Conservation (phyloP, 2,797 vertebrate species). For the Tachyglossus aculeatus region DNA sequence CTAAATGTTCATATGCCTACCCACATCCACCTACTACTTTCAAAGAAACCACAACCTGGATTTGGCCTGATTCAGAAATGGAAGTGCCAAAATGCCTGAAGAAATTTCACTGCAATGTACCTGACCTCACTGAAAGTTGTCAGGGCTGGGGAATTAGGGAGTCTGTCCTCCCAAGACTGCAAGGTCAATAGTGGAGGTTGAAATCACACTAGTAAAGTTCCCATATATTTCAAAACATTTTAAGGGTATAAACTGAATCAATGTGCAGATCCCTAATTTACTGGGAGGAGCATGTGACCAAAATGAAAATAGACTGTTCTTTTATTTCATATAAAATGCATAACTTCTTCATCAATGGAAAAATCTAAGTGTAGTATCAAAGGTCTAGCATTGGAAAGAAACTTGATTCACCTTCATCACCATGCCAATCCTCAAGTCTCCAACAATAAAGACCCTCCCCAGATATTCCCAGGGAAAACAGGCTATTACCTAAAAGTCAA, state of each 20-base stretch:
- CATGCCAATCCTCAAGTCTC: slow-evolving; percentile 23
- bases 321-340: slow-evolving; percentile 24
- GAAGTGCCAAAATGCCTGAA: neutral
- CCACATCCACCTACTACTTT: slow-evolving; percentile 33
- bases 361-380: slow-evolving; percentile 22
- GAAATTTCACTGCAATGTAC: neutral
- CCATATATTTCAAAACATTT: slow-evolving; percentile 23
- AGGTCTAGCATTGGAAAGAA: slow-evolving; percentile 39
- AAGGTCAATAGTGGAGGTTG: slow-evolving; percentile 1
- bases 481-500: neutral
- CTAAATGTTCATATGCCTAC: neutral
- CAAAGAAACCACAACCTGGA: slow-evolving; percentile 40
- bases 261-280: slow-evolving; percentile 13
- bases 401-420: neutral
- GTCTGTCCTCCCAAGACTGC: slow-evolving; percentile 15
- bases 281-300: neutral
- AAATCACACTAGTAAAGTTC: slow-evolving; percentile 30
- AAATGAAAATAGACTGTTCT: slow-evolving; percentile 10
- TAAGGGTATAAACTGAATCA: slow-evolving; percentile 38
- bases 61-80: neutral
- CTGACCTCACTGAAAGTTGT: slow-evolving; percentile 24
- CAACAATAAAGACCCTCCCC: neutral
- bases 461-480: neutral
- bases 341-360: slow-evolving; percentile 40
- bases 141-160: slow-evolving; percentile 14